phyloP scores from a whole-genome alignment of 2,113 vertebrate species.

The Pluvialis apricaria region DNA sequence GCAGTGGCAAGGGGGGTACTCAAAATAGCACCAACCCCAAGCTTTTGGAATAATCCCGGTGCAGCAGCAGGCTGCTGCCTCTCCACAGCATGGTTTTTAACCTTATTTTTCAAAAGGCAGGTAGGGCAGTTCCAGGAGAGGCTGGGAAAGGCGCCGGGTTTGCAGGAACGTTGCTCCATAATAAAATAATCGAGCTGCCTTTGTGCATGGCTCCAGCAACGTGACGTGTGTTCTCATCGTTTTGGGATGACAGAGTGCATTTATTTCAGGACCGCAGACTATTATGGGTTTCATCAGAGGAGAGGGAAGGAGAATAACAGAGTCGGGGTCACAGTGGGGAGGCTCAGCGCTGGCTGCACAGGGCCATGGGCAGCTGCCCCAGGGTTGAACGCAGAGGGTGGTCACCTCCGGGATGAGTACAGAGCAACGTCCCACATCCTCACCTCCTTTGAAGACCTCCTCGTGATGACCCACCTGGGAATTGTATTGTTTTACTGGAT shows the following conservation, averaged over 20 bases:
- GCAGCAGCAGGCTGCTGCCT: not conserved
- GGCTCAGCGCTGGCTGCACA: rapidly evolving
- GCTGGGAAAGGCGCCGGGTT: rapidly evolving
- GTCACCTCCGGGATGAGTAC: rapidly evolving
- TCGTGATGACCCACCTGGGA: not conserved
- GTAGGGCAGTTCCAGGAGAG: not conserved
- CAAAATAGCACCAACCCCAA: not conserved
- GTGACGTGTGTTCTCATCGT: rapidly evolving
- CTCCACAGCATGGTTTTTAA: not conserved
- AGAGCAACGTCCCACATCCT: not conserved
- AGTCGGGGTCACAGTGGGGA: rapidly evolving
- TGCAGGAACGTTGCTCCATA: rapidly evolving
- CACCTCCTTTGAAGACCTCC: not conserved
- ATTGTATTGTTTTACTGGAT: rapidly evolving
- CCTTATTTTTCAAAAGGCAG: not conserved
- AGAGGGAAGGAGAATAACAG: rapidly evolving
- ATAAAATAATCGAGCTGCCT: rapidly evolving
- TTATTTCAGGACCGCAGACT: not conserved
- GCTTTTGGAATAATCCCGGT: not conserved
- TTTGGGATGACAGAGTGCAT: not conserved
- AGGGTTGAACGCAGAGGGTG: not conserved
- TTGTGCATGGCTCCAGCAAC: rapidly evolving
- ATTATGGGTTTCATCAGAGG: rapidly evolving
- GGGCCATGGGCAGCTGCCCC: not conserved
- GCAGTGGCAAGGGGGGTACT: not conserved